Base-by-base conservation (phyloP, 64 coral and sea anemone genomes). In the Cladopsammia gracilis region DNA sequence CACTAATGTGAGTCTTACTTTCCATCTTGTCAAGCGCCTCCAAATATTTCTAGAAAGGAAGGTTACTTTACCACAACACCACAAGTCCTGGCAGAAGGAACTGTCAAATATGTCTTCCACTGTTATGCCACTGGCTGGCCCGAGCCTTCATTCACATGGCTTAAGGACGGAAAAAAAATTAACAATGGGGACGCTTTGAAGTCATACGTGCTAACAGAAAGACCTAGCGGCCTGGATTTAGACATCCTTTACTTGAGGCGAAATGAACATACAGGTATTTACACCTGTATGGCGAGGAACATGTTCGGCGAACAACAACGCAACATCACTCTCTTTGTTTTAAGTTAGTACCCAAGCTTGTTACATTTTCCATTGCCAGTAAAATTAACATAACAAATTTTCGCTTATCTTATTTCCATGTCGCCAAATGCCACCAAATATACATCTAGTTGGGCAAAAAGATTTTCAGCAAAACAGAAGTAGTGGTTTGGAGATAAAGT, bases 31-130 rank as follows among this genome's bases (percentile, higher is more conserved):
- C 4, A 22, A 84, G 80, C 61, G 8, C 80, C 12, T 18, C 80
- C 80, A 46, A 43, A 10, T 24, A n/a, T 84, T 67, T 67, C 45
- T 20, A 84, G 42, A 68, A 44, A 16, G 7, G 49, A 19, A 20
- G 80, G 80, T 49, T 84, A 19, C 45, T 84, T 84, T 43, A 84
- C 80, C 58, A 84, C 80, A 22, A 84, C 61, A 45, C 80, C 80
- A 5, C 80, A 84, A 7, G 8, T 67, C 4, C 7, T 84, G 6
- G 20, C 43, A 23, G 80, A 50, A 24, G 80, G 80, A 56, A 56
- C 53, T 56, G 11, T 26, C 26, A 8, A 50, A 50, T 22, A 16
- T 61, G 80, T 84, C 14, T 84, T 84, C 80, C 60, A 84, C 19
- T 84, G 80, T 20, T 84, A 84, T 42, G 80, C 80, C 19, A 67